phyloP scores from a whole-genome alignment of 2,113 vertebrate species.

The Thomomys bottae region DNA sequence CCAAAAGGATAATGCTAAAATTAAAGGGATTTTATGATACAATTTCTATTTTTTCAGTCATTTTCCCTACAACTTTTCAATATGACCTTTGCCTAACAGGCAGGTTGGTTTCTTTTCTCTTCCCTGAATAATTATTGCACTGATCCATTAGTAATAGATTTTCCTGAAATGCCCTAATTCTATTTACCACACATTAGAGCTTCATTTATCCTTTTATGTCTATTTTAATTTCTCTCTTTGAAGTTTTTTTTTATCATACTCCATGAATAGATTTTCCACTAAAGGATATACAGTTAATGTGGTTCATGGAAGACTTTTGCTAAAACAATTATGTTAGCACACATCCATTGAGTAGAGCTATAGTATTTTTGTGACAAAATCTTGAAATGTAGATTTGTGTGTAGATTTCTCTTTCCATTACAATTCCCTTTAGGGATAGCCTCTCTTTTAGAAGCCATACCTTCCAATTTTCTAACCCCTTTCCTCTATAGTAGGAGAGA shows the following conservation, averaged over 20 bases:
- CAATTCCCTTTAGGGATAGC: background rate
- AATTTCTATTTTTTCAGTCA: constrained; percentile 14
- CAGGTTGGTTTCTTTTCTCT: background rate
- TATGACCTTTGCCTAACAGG: background rate
- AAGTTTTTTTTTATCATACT: constrained; percentile 28
- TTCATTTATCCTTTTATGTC: background rate
- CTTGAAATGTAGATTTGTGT: background rate
- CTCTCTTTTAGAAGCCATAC: background rate
- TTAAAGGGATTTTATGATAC: constrained; percentile 1
- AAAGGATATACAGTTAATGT: background rate
- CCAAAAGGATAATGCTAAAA: background rate
- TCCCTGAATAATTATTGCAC: background rate
- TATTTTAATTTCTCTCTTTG: constrained; percentile 32
- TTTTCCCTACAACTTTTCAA: constrained; percentile 34
- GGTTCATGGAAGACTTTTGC: background rate
- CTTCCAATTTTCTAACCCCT: constrained; percentile 17
- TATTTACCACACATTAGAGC: constrained; percentile 17
- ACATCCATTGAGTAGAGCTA: background rate
- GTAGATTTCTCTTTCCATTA: background rate
- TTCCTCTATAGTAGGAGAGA: background rate
- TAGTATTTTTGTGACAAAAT: background rate
- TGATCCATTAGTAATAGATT: background rate
- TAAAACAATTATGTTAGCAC: background rate
- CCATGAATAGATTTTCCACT: constrained; percentile 1
- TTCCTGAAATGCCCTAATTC: constrained; percentile 11